These are phyloP conservation scores for Tinea pellionella DNA, from an alignment of 2,888 invertebrate species.

Conservation along the genomic window DNA sequence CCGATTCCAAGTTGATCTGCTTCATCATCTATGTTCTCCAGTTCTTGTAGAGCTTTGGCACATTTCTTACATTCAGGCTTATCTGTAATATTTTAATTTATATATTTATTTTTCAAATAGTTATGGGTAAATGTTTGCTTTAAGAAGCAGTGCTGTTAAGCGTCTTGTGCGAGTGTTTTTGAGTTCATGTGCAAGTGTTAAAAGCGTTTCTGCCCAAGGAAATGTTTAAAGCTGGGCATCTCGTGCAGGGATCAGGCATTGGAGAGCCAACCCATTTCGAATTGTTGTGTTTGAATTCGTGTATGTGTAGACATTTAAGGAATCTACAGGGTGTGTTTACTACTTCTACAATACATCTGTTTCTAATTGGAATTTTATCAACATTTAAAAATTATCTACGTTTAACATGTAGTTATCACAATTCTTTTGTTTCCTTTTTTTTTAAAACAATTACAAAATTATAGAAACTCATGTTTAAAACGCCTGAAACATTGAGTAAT, in stretches of 20 bases:
- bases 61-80: constrained; percentile 94
- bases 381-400: background rate
- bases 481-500: too few species aligned
- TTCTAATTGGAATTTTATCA: background rate
- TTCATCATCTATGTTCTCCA: constrained; percentile 95
- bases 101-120: constrained; percentile 14
- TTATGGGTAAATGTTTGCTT: background rate
- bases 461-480: background rate
- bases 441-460: background rate
- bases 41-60: constrained; percentile 87
- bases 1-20: constrained; percentile 94
- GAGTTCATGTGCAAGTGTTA: constrained; percentile 10
- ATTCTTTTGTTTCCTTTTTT: background rate
- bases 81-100: constrained; percentile 68
- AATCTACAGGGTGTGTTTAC: background rate
- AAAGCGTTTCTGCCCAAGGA: background rate
- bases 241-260: constrained; percentile 8
- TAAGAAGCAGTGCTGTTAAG: constrained; percentile 7
- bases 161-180: constrained; percentile 5
- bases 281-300: background rate
- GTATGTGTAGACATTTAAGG: background rate
- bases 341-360: background rate
- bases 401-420: background rate
- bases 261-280: constrained; percentile 7
- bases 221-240: background rate